phyloP scores from a whole-genome alignment of 2,113 vertebrate genomes.

The Oryzias celebensis region DNA sequence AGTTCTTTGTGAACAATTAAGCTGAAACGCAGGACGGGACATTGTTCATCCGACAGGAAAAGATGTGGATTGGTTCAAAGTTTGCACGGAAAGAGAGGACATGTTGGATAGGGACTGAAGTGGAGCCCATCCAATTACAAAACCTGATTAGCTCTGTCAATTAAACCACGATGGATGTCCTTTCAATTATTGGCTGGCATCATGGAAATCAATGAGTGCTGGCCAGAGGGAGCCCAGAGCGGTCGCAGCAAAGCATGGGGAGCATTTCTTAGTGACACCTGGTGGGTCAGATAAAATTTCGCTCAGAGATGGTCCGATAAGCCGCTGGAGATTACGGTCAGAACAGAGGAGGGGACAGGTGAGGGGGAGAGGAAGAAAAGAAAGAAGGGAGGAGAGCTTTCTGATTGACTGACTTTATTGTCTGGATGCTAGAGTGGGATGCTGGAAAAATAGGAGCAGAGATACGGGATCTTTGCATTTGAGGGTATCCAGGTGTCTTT shows the following conservation, averaged over 20 bases:
- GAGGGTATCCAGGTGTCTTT: slow-evolving; percentile 54
- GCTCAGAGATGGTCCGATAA: slow-evolving; percentile 71
- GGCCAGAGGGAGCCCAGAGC: slow-evolving; percentile 35
- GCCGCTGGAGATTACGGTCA: slow-evolving; percentile 53
- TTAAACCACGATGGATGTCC: slow-evolving; percentile 84
- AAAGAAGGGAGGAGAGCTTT: slow-evolving; percentile 14
- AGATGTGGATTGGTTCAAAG: slow-evolving; percentile 29
- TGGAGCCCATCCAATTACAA: slow-evolving; percentile 83
- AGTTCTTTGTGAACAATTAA: slow-evolving; percentile 58
- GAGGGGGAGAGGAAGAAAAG: slow-evolving; percentile 4
- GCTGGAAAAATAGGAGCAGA: slow-evolving; percentile 19
- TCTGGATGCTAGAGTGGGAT: slow-evolving; percentile 26
- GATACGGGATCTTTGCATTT: slow-evolving; percentile 53
- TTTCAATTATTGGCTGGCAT: slow-evolving; percentile 77
- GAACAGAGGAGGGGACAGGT: slow-evolving; percentile 42
- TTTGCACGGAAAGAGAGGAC: slow-evolving; percentile 18
- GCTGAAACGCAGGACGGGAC: slow-evolving; percentile 47
- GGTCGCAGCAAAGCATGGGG: slow-evolving; percentile 32
- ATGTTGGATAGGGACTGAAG: slow-evolving; percentile 52
- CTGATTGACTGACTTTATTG: slow-evolving; percentile 64
- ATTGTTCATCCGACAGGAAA: slow-evolving; percentile 19
- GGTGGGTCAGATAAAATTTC: slow-evolving; percentile 75
- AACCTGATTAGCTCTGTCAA: slow-evolving; percentile 85
- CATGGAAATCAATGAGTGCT: slow-evolving; percentile 70
- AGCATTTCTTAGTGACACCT: slow-evolving; percentile 67